Percentiles rank a stretch among this genome's conserved stretches.
Evolutionary conservation across 2,113 vertebrate species (phyloP).

Genomic region (Lampris megalopsis): DNA sequence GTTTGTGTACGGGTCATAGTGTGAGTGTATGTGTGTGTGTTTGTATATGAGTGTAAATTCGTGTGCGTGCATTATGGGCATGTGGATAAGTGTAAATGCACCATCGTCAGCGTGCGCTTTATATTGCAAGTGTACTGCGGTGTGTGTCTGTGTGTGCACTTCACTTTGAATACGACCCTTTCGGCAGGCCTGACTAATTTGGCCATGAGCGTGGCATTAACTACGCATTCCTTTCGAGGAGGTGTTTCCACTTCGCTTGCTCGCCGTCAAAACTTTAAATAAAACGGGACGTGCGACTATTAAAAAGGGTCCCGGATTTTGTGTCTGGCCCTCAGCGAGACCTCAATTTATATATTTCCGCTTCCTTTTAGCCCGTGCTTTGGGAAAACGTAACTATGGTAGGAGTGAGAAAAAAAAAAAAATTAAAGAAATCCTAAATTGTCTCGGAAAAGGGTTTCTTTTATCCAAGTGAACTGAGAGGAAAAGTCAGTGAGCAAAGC

Average conservation of each 20-base stretch:
- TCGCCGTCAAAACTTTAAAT: constrained; percentile 61
- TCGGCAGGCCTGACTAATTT: constrained; percentile 70
- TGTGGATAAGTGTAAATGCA: background rate
- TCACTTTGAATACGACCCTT: constrained; percentile 38
- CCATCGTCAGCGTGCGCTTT: background rate
- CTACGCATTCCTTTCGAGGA: constrained; percentile 73
- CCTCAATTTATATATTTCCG: constrained; percentile 62
- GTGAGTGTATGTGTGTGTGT: background rate
- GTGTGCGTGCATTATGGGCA: background rate
- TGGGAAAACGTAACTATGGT: constrained; percentile 36
- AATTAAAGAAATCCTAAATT: constrained; percentile 33
- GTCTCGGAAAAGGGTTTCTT: background rate
- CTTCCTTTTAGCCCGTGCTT: constrained; percentile 43
- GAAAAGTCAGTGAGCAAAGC: constrained; percentile 64
- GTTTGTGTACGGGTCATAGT: background rate
- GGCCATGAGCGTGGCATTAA: constrained; percentile 73
- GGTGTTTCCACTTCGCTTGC: constrained; percentile 40
- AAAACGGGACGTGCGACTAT: constrained; percentile 50
- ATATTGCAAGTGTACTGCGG: constrained; percentile 6
- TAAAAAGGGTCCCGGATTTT: constrained; percentile 45
- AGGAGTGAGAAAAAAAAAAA: background rate
- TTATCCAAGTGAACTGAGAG: constrained; percentile 40
- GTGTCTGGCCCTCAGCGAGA: constrained; percentile 38
- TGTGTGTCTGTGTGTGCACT: background rate
- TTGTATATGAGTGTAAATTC: background rate